Evolutionary conservation across 1,140 invertebrate genomes (phyloP).

Genomic region (Tetragonula clypearis): DNA sequence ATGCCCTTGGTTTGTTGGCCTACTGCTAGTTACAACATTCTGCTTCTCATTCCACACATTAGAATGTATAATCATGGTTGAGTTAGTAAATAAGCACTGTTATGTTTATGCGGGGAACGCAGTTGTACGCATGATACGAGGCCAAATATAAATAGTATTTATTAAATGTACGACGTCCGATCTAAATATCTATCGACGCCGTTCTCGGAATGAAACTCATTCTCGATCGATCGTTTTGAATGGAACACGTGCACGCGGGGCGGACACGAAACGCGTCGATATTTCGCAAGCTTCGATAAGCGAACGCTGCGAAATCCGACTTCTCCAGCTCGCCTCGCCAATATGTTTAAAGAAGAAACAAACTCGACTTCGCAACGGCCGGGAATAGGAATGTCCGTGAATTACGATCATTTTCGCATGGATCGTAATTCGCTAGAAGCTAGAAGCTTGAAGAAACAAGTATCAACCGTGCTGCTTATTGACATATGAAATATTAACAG

Average conservation of each 20-base stretch:
- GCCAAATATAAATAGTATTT: conserved; percentile 52
- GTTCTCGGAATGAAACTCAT: conserved; percentile 16
- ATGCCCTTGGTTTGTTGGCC: background rate
- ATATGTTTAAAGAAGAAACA: conserved; percentile 11
- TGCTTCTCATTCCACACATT: conserved; percentile 33
- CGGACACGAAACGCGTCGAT: background rate
- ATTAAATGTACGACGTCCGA: background rate
- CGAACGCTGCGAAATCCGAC: background rate
- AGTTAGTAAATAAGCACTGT: conserved; percentile 48
- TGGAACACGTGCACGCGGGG: background rate
- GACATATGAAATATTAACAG: background rate
- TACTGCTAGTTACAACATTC: conserved; percentile 4
- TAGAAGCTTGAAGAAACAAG: background rate
- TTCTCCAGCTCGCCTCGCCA: background rate
- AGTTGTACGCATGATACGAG: conserved; percentile 23
- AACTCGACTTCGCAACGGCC: background rate
- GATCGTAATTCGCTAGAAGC: conserved; percentile 35
- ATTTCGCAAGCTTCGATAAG: conserved; percentile 16
- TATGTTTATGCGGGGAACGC: conserved; percentile 47
- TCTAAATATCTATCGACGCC: conserved; percentile 55
- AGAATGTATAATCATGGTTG: conserved; percentile 41
- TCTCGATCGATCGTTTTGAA: background rate
- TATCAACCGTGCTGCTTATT: background rate
- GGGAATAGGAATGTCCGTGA: background rate
- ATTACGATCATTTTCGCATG: background rate